Base-by-base conservation (phyloP, 2,888 invertebrate species). In the Dryobota labecula region DNA sequence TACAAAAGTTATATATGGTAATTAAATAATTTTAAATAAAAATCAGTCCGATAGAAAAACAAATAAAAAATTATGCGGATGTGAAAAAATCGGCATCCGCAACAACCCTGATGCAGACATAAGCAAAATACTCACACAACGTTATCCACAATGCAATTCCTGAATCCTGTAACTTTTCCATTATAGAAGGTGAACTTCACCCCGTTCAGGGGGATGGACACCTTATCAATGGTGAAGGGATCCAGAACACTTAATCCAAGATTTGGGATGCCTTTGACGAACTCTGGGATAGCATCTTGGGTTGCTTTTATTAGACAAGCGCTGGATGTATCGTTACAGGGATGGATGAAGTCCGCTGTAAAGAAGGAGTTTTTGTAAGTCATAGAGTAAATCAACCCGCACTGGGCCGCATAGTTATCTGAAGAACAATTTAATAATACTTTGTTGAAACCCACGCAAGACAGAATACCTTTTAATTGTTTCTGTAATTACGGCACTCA, bases 81-180 rank as follows among this genome's bases (percentile, higher is more conserved):
- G n/a, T n/a, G n/a, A n/a, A n/a, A n/a, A n/a, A n/a, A n/a, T n/a
- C n/a, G n/a, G n/a, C n/a, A n/a, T n/a, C n/a, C n/a, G n/a, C n/a
- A n/a, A n/a, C 11, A 49, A 13, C 47, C n/a, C 11, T 24, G 18
- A 7, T 33, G 4, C 15, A 27, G n/a, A 43, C 9, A 53, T 9
- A 18, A 27, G 2, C 0, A 24, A 36, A 27, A 13, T 81, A 93
- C 95, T 94, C 68, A 95, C 96, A 92, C 72, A 13, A 95, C 89
- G 77, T 94, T 90, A 76, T 95, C 95, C 1, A 95, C 92, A 38
- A 94, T 92, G 70, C 93, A 92, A 6, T 93, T 93, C 43, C 85
- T 91, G 81, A 96, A 95, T 5, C 96, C 96, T 0, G 91, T 77
- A 9, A 95, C 94, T 87, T 92, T 94, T 71, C 95, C 95, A 51